These are phyloP conservation scores for Thrips palmi DNA, from an alignment of 1,140 invertebrate genomes.

Conservation along the genomic window DNA sequence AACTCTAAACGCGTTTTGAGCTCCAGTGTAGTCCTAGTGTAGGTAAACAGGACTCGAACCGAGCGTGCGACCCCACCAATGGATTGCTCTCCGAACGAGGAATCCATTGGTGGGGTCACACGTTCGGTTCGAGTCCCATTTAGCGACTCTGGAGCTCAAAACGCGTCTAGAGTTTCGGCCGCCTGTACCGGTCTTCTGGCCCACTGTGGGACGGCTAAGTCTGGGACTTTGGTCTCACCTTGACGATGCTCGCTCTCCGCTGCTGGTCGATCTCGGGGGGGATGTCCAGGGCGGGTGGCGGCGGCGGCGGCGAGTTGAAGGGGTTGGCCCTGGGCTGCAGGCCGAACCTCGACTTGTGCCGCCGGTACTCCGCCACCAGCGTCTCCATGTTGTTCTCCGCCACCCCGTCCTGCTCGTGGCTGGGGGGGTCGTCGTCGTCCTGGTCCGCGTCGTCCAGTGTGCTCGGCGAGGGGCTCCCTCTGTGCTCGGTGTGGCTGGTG, in stretches of 20 bases:
- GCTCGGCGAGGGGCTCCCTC: too few species aligned
- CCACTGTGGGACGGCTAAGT: too few species aligned
- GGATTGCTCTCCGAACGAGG: too few species aligned
- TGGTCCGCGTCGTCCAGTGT: conserved; percentile 9
- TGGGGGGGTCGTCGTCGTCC: conserved; percentile 10
- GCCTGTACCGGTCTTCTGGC: too few species aligned
- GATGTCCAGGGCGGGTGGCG: conserved; percentile 32
- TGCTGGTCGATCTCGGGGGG: conserved; percentile 58
- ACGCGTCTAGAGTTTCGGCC: too few species aligned
- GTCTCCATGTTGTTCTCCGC: conserved; percentile 21
- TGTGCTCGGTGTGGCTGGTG: too few species aligned
- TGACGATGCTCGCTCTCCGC: conserved; percentile 53
- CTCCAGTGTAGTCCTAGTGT: not conserved
- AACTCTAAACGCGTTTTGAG: too few species aligned
- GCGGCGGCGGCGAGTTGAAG: conserved; percentile 14
- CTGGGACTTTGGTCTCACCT: conserved; percentile 45
- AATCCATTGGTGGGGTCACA: too few species aligned
- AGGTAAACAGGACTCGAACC: too few species aligned
- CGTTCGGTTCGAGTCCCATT: too few species aligned
- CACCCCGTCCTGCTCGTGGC: conserved; percentile 18
- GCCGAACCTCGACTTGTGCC: conserved; percentile 34
- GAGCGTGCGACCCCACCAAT: too few species aligned
- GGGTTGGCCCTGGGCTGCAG: conserved; percentile 25
- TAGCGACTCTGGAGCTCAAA: too few species aligned
- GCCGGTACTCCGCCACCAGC: conserved; percentile 40